Evolutionary conservation across 1,140 invertebrate genomes (phyloP).

Genomic region (Drosophila jambulina): DNA sequence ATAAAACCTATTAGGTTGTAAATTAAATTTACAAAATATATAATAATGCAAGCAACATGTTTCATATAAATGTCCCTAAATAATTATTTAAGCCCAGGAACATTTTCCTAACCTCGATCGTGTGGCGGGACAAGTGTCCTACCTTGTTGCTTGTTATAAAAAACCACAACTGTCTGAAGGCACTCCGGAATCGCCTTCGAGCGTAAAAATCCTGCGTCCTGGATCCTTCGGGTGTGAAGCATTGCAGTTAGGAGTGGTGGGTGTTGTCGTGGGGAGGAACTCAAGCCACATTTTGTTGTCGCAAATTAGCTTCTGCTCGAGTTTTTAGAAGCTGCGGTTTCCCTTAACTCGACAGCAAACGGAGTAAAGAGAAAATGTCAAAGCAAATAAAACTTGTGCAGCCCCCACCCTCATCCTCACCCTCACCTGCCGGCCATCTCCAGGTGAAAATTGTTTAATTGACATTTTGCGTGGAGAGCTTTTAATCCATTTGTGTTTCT

Average conservation of each 20-base stretch:
- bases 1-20: too few relatives aligned
- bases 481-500: slow-evolving; percentile 2
- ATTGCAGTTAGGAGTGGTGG: background rate
- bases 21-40: background rate
- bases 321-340: slow-evolving; percentile 26
- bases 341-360: slow-evolving; percentile 4
- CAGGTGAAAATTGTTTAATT: slow-evolving; percentile 44
- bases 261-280: background rate
- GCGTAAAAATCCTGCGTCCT: slow-evolving; percentile 15
- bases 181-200: slow-evolving; percentile 20
- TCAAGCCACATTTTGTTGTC: slow-evolving; percentile 21
- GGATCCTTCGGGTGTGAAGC: background rate
- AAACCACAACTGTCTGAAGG: slow-evolving; percentile 34
- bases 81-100: background rate
- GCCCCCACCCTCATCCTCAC: background rate
- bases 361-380: background rate
- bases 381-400: slow-evolving; percentile 16
- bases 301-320: slow-evolving; percentile 38
- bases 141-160: slow-evolving; percentile 66
- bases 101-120: background rate
- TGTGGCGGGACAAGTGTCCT: slow-evolving; percentile 23
- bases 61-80: background rate
- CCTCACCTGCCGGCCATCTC: too few relatives aligned
- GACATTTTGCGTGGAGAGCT: slow-evolving; percentile 21
- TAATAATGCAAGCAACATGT: background rate